phyloP scores from a whole-genome alignment of 2,113 vertebrate genomes.

The Osmerus mordax region DNA sequence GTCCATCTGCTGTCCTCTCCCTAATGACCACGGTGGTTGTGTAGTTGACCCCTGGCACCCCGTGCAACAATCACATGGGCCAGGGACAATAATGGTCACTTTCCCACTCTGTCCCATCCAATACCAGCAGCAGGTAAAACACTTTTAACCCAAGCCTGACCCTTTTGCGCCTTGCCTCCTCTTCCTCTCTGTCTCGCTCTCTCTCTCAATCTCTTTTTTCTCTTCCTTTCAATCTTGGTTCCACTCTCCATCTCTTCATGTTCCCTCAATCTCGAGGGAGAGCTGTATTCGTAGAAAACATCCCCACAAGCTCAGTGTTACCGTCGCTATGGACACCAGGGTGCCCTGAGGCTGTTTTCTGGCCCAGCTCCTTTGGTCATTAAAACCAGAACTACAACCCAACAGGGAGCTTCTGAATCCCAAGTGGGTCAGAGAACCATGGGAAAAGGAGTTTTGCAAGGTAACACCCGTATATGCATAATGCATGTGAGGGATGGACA shows the following conservation, averaged over 20 bases:
- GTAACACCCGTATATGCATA: neutral
- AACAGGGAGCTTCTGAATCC: neutral
- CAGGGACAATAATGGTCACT: conserved; percentile 21
- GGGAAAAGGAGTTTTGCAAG: neutral
- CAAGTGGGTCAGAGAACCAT: neutral
- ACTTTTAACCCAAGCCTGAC: conserved; percentile 14
- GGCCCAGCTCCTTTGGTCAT: neutral
- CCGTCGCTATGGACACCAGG: conserved; percentile 14
- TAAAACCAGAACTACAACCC: neutral
- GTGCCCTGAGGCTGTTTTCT: conserved; percentile 21
- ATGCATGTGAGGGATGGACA: neutral
- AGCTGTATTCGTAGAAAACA: neutral
- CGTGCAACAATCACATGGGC: conserved; percentile 12
- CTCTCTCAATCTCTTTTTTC: neutral
- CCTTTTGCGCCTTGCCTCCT: neutral
- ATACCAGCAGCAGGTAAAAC: conserved; percentile 6
- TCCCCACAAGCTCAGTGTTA: conserved; percentile 10
- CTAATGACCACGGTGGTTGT: conserved; percentile 22
- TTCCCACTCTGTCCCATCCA: neutral
- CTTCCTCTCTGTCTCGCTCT: neutral
- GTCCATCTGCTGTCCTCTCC: conserved; percentile 1
- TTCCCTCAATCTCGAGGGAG: neutral
- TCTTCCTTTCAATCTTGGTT: neutral
- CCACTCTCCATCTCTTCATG: neutral
- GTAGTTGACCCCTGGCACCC: conserved; percentile 25